Evolutionary conservation across 2,888 invertebrate species (phyloP).

Genomic region (Heliconius cydno): DNA sequence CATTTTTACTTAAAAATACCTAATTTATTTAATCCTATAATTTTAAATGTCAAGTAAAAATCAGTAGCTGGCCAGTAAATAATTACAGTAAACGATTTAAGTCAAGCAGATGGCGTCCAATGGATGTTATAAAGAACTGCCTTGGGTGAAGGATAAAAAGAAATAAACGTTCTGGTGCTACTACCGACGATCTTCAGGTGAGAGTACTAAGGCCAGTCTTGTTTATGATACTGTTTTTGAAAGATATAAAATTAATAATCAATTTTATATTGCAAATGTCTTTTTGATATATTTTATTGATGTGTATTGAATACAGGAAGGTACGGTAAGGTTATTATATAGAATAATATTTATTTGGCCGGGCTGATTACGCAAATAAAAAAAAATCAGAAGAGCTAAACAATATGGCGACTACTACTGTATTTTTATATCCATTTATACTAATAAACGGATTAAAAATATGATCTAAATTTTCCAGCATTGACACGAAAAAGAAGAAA

Average conservation of each 20-base stretch:
- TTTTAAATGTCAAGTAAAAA: conserved; percentile 19
- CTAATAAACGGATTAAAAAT: no score
- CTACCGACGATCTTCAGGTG: conserved; percentile 51
- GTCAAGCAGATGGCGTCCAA: conserved; percentile 29
- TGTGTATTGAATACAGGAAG: not conserved
- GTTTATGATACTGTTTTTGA: conserved; percentile 28
- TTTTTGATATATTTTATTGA: conserved; percentile 8
- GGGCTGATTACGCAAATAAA: no score
- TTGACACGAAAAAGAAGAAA: no score
- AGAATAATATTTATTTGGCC: no score
- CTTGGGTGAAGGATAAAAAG: conserved; percentile 48
- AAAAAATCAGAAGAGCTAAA: no score
- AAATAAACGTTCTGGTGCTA: conserved; percentile 54
- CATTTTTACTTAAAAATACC: no score
- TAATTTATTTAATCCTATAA: not conserved
- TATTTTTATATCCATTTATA: no score
- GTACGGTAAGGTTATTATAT: not conserved
- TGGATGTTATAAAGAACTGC: conserved; percentile 31
- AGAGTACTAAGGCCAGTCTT: conserved; percentile 33
- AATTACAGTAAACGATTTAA: conserved; percentile 23
- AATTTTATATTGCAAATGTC: conserved; percentile 23
- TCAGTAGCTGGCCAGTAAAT: conserved; percentile 30
- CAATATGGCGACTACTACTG: no score
- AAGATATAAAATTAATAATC: conserved; percentile 32
- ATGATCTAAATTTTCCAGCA: no score